Evolutionary conservation across 2,888 invertebrate genomes (phyloP), one percentile per base, ranked within the genome.

Genomic region (Bimastos eiseni): DNA sequence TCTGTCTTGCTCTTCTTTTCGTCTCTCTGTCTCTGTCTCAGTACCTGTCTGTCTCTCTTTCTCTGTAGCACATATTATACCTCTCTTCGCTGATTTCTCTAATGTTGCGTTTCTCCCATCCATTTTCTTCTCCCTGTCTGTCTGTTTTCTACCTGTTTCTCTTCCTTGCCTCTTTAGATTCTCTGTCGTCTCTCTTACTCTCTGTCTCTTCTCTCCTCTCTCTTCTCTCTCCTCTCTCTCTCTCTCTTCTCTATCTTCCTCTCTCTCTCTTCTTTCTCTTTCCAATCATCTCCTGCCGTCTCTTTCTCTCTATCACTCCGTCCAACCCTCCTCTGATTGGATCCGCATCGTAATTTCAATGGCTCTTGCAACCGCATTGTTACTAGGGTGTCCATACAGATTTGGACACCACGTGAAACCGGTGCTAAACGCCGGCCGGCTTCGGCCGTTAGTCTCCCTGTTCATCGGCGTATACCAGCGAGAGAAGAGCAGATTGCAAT

Each of bases 91-190:
- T 13, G 2, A 11, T 70, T n/a, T 70, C n/a, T 70, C 70, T 70
- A n/a, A n/a, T n/a, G n/a, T 0, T 5, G 15, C n/a, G 0, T 17
- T 8, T n/a, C n/a, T 70, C n/a, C 8, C n/a, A n/a, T 4, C 13
- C 70, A 30, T 8, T n/a, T 11, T 70, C 70, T 13, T 30, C 30
- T 11, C 70, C 13, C n/a, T 70, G n/a, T n/a, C 1, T 70, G n/a
- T 70, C 49, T 19, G 19, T 49, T 19, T 49, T 49, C 19, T 49
- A 19, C 19, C 49, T 21, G 8, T 49, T 4, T 49, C 49, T 21
- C 49, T 49, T 19, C 49, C 4, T 15, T 49, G 15, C 19, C 19
- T 19, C 49, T 49, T 19, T 49, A 3, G 8, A 21, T n/a, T 49
- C 49, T 49, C 19, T 49, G 15, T 49, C 49, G n/a, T 49, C 19